A percentile compares a stretch with the other conserved stretches of the same genome.
Evolutionary conservation across 2,888 invertebrate species (phyloP).

Genomic region (Xestia rhomboidea): DNA sequence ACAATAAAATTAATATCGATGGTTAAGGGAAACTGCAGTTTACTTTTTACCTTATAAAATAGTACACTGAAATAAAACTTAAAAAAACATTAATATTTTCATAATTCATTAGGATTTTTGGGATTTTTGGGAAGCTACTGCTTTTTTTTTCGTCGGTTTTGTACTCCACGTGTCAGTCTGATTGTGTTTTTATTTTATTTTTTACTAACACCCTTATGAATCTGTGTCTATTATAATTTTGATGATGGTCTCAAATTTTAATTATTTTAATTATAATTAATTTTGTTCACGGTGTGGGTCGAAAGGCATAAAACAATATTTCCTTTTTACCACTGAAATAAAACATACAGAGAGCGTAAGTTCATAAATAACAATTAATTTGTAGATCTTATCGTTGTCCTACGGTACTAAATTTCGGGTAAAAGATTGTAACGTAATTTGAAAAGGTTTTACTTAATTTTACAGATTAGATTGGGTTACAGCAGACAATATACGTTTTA

Average conservation of each 20-base stretch:
- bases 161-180: too few relatives aligned
- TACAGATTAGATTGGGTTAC: slow-evolving; percentile 38
- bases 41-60: not conserved
- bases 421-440: slow-evolving; percentile 45
- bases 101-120: too few relatives aligned
- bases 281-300: not conserved
- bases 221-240: too few relatives aligned
- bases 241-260: too few relatives aligned
- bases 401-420: slow-evolving; percentile 25
- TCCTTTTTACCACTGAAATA: not conserved
- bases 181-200: too few relatives aligned
- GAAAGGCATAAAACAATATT: not conserved
- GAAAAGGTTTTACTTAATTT: slow-evolving; percentile 44
- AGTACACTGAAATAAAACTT: not conserved
- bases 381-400: slow-evolving; percentile 38
- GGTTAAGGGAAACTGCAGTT: too few relatives aligned
- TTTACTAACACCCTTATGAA: too few relatives aligned
- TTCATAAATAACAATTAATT: slow-evolving; percentile 45
- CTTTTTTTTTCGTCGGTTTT: too few relatives aligned
- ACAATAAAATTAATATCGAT: too few relatives aligned
- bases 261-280: too few relatives aligned
- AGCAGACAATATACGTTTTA: not conserved
- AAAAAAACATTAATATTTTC: too few relatives aligned
- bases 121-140: too few relatives aligned
- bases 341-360: not conserved